Base-by-base conservation (phyloP, 2,797 vertebrate genomes). In the Microctenopoma steveboyesi region DNA sequence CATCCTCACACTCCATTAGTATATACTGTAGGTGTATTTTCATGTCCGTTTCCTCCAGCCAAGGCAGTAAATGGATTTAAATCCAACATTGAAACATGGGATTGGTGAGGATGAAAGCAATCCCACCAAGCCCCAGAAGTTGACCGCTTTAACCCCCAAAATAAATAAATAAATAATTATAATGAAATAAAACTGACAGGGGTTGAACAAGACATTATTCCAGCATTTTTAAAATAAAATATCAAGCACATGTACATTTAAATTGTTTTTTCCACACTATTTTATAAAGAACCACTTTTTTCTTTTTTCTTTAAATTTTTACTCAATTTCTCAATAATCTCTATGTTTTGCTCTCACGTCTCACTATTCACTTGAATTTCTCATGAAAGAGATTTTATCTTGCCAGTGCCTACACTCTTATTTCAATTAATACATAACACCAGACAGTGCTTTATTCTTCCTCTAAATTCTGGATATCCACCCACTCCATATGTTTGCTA, bases 71-170 rank as follows among this genome's bases (percentile, higher is more conserved):
- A 87, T 82, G 72, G 85, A 89, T 86, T 75, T 88, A 88, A 91
- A 91, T 88, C 83, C 85, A 88, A 83, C 78, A 79, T 78, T 78
- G 79, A 86, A 81, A 86, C 74, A 86, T 79, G 81, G 79, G 85
- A 83, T 87, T 82, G 85, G 86, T 6, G 42, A 83, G 80, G 83
- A 91, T 85, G 89, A 91, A 89, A 90, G 86, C 82, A 81, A 86
- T 79, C 74, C 74, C 33, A 87, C 63, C 76, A 79, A 87, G 64
- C 83, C 81, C 62, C 83, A 83, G 76, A 87, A 88, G 83, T 85
- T 68, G 64, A 64, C 69, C n/a, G 37, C 37, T 37, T 37, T 37
- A 64, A 76, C 78, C 73, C 53, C 62, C 62, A 69, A 74, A 64
- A 64, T 33, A 33, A 47, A 51, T 45, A 28, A 53, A 33, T 33